phyloP scores from a whole-genome alignment of 1,140 invertebrate genomes.

The Megalonaias nervosa region DNA sequence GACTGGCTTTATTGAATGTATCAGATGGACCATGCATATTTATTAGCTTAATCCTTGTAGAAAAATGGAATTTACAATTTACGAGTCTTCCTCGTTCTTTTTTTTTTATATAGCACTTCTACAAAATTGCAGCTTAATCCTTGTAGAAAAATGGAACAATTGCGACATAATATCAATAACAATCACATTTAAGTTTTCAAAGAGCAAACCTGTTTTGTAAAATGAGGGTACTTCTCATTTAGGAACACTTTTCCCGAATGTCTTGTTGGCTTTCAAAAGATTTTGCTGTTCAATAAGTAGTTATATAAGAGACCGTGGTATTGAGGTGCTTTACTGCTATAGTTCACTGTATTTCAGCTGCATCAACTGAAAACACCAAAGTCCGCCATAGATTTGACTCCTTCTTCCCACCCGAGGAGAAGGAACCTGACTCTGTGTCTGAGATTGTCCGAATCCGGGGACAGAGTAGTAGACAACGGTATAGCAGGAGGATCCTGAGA shows the following conservation, averaged over 20 bases:
- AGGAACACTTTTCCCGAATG: slow-evolving; percentile 12
- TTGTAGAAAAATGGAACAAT: no score
- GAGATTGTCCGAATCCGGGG: slow-evolving; percentile 24
- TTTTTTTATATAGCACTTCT: no score
- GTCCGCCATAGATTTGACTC: slow-evolving; percentile 39
- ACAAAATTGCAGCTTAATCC: no score
- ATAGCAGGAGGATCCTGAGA: slow-evolving; percentile 48
- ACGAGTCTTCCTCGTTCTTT: no score
- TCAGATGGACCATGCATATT: no score
- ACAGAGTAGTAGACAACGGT: slow-evolving; percentile 35
- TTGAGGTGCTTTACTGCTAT: slow-evolving; percentile 1
- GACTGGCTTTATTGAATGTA: no score
- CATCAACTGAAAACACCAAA: slow-evolving; percentile 27
- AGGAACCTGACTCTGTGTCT: slow-evolving; percentile 24
- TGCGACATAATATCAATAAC: no score
- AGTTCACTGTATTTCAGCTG: slow-evolving; percentile 22
- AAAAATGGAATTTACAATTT: no score
- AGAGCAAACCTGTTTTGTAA: slow-evolving; percentile 28
- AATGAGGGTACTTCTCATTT: no score
- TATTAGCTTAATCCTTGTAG: no score
- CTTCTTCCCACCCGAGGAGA: slow-evolving; percentile 33
- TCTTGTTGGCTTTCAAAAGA: slow-evolving; percentile 46
- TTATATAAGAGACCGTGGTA: neutral
- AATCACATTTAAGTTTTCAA: slow-evolving; percentile 41
- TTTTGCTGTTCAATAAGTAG: neutral